Evolutionary conservation across 2,888 invertebrate genomes (phyloP).

Genomic region (Dusona sp.): DNA sequence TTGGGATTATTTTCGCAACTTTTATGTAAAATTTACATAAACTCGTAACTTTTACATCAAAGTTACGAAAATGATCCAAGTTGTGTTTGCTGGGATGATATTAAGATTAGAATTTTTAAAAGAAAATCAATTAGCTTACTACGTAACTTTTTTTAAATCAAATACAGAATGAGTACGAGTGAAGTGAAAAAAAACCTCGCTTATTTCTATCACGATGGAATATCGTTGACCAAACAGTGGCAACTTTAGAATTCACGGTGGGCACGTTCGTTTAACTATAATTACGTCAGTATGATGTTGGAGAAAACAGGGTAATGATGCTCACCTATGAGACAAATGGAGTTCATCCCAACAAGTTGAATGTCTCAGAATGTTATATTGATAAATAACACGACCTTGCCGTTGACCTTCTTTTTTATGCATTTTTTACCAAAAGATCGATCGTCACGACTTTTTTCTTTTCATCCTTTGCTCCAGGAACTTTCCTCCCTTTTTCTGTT

Average conservation of each 20-base stretch:
- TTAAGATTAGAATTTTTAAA: neutral
- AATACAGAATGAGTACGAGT: neutral
- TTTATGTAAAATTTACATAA: no score
- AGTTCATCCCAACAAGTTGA: neutral
- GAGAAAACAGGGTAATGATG: neutral
- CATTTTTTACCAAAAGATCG: neutral
- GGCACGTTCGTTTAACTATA: conserved; percentile 25
- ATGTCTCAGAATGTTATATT: neutral
- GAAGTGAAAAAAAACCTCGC: neutral
- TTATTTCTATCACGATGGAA: conserved; percentile 29
- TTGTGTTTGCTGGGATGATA: no score
- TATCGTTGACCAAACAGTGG: conserved; percentile 54
- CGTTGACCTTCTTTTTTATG: neutral
- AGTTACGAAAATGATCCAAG: no score
- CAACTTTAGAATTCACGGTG: conserved; percentile 66
- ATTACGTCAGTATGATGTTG: conserved; percentile 23
- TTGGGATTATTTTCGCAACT: no score
- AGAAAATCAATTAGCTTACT: neutral
- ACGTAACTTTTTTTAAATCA: neutral
- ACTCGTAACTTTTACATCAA: no score
- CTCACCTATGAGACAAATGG: neutral
- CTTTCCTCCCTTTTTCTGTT: neutral
- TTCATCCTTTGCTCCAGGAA: conserved; percentile 2
- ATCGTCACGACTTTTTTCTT: neutral
- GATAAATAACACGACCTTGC: neutral